Evolutionary conservation across 2,888 invertebrate species (phyloP).

Genomic region (Campoplex nolae): DNA sequence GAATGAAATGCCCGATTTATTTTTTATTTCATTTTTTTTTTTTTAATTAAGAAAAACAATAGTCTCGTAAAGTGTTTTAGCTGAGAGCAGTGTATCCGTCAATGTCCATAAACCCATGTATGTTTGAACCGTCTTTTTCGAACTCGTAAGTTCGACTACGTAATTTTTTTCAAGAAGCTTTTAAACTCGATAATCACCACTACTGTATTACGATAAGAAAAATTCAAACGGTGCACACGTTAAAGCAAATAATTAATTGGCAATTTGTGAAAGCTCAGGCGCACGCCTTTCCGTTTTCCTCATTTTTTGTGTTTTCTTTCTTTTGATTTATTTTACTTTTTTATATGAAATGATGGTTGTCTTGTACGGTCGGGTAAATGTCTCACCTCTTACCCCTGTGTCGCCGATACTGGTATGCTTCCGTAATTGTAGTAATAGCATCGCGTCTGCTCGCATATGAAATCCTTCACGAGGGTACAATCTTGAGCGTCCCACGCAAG

Average conservation of each 20-base stretch:
- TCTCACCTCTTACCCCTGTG: slow-evolving; percentile 97
- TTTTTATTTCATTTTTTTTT: neutral
- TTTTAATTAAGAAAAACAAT: neutral
- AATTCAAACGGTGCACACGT: neutral
- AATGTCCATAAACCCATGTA: slow-evolving; percentile 53
- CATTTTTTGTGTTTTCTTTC: slow-evolving; percentile 46
- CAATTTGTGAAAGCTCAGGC: slow-evolving; percentile 43
- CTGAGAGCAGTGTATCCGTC: slow-evolving; percentile 31
- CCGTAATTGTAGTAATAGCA: slow-evolving; percentile 97
- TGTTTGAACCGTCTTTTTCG: slow-evolving; percentile 34
- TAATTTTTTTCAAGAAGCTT: slow-evolving; percentile 7
- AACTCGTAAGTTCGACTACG: slow-evolving; percentile 33
- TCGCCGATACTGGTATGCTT: slow-evolving; percentile 94
- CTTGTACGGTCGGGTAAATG: slow-evolving; percentile 77
- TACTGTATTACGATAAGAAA: slow-evolving; percentile 20
- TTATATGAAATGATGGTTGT: slow-evolving; percentile 61
- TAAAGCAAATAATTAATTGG: slow-evolving; percentile 20
- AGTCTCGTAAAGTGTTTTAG: slow-evolving; percentile 31
- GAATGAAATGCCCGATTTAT: neutral
- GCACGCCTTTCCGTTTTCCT: slow-evolving; percentile 49
- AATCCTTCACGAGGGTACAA: slow-evolving; percentile 93
- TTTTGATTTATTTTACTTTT: slow-evolving; percentile 41
- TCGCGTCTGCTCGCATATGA: slow-evolving; percentile 95
- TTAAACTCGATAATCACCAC: slow-evolving; percentile 26
- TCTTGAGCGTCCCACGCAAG: slow-evolving; percentile 94